Evolutionary conservation across 1,140 invertebrate species (phyloP), one percentile per base, ranked within the genome.

Genomic region (Macrocentrus cingulum): DNA sequence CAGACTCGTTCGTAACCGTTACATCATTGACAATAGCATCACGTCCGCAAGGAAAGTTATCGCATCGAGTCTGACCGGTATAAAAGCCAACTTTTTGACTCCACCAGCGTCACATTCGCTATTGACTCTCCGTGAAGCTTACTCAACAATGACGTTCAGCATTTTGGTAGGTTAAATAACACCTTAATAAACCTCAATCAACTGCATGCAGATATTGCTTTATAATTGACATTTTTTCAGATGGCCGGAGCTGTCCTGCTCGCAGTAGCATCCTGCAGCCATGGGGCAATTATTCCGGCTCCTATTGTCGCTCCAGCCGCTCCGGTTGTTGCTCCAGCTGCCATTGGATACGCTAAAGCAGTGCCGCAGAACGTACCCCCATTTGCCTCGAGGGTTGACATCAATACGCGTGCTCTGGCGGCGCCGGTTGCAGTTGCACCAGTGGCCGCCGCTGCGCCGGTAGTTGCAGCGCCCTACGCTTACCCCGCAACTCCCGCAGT

Each of bases 341-440:
- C 66, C 1, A 54, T 75, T 20, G 70, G 60, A 2, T 78, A 77
- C 51, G 62, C 70, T 1, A 60, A 65, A 34, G 67, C 70, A 2
- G 65, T 79, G 4, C 83, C 82, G 1, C 81, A 83, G 52, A 83
- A 84, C 53, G 72, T 84, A 46, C 80, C 81, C 18, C 83, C 83
- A 2, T 81, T 80, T 49, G 81, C 81, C 2, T 76, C 79, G 9
- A 80, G 83, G 69, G 64, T 83, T 34, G 83, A 76, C 65, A 72
- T 83, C 2, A 75, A 74, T 23, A 83, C 74, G 32, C 79, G 71
- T 63, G 75, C 74, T 29, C 53, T 82, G 0, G 67, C 68, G 25
- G 60, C 66, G 6, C 67, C n/a, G n/a, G n/a, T n/a, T n/a, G n/a
- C n/a, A n/a, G n/a, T n/a, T n/a, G n/a, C n/a, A n/a, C n/a, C n/a